Base-by-base conservation (phyloP, 2,888 invertebrate species). In the Ptilodon capucinus region DNA sequence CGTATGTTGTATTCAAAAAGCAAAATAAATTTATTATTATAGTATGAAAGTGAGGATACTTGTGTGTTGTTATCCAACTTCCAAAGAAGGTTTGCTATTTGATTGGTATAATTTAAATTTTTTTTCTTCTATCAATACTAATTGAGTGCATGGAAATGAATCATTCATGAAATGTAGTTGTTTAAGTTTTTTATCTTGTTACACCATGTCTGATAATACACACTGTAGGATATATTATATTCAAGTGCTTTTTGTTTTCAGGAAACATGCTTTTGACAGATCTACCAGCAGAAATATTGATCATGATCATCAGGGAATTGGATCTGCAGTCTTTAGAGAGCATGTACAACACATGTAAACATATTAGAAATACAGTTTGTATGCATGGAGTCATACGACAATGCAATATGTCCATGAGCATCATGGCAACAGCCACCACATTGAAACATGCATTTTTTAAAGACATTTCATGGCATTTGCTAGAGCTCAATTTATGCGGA, bases 281-380 rank as follows among this genome's bases (percentile, higher is more conserved):
- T 18, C 68, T 86, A n/a, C 87, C 87, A 5, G 78, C 79, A 60
- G 89, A 89, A 68, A 64, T 89, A 19, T 57, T 87, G n/a, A 69
- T 86, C 17, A 74, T 84, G 16, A 84, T 89, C 16, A 54, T 82
- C 8, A 76, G 68, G 54, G 46, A 72, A 40, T 60, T 88, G 56
- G 84, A 86, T 61, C 47, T 74, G 6, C 62, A 56, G 46, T 72
- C 84, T n/a, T 38, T 73, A 35, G 50, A 55, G 23, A 78, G 63
- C 57, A 54, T 88, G 46, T 81, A 78, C 48, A 58, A 77, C 30
- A 70, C 83, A 23, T 82, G 79, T 56, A 48, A 40, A 30, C 48
- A 56, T 42, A 46, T 82, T 1, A 74, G 65, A 57, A 64, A 68
- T 42, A 55, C 87, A 36, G 58, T 85, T 25, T 50, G 60, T 40